Percentiles rank a stretch among this genome's conserved stretches.
These are phyloP conservation scores for Hippocampus barbouri DNA, from an alignment of 2,113 vertebrate genomes.

Conservation along the genomic window DNA sequence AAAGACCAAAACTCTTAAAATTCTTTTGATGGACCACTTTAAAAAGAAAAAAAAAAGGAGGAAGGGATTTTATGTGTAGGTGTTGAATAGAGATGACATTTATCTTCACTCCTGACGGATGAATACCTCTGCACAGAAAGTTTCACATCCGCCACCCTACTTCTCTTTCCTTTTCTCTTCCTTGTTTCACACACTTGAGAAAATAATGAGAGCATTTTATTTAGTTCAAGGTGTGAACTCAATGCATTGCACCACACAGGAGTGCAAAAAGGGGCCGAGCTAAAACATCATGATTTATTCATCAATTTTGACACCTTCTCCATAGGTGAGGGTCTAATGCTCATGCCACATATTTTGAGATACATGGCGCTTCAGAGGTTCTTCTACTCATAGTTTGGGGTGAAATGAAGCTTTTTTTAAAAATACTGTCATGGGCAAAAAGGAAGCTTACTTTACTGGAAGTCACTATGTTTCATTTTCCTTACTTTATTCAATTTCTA, in stretches of 20 bases:
- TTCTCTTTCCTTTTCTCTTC: conserved; percentile 32
- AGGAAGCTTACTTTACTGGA: background rate
- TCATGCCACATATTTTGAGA: conserved; percentile 25
- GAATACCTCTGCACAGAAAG: conserved; percentile 35
- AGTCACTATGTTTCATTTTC: background rate
- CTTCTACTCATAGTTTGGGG: conserved; percentile 26
- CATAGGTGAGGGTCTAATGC: conserved; percentile 35
- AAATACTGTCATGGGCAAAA: background rate
- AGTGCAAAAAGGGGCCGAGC: conserved; percentile 14
- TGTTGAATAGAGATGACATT: conserved; percentile 30
- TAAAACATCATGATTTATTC: conserved; percentile 49
- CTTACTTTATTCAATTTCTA: too few relatives aligned
- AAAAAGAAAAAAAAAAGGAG: background rate
- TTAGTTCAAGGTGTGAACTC: conserved; percentile 53
- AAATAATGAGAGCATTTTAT: conserved; percentile 37
- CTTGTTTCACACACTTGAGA: conserved; percentile 10
- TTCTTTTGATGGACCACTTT: conserved; percentile 28
- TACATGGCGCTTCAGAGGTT: conserved; percentile 21
- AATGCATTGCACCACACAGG: conserved; percentile 40
- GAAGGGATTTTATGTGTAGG: conserved; percentile 6
- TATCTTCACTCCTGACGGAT: conserved; percentile 31
- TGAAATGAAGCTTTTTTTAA: conserved; percentile 21
- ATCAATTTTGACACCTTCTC: conserved; percentile 45
- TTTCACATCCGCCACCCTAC: conserved; percentile 17
- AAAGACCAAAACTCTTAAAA: conserved; percentile 10